Percentiles rank a stretch among this genome's conserved stretches.
Evolutionary conservation across 2,888 invertebrate genomes (phyloP).

Genomic region (Drosophila antonietae): DNA sequence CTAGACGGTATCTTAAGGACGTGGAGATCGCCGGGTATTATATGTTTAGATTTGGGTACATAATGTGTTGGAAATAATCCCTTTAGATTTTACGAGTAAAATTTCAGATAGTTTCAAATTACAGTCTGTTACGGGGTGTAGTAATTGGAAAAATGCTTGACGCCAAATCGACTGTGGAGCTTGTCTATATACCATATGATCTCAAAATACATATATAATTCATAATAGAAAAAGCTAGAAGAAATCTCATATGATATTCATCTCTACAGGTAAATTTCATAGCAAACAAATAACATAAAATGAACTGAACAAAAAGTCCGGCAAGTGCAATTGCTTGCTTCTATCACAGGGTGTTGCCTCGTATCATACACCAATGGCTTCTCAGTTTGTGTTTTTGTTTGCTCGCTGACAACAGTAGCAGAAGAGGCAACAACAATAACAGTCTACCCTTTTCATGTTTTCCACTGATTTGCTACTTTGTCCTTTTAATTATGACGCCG

Average conservation of each 20-base stretch:
- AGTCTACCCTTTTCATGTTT: conserved; percentile 63
- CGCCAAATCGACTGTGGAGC: too few relatives aligned
- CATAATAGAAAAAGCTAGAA: too few relatives aligned
- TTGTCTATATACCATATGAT: too few relatives aligned
- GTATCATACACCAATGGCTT: neutral
- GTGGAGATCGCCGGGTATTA: neutral
- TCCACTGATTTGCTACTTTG: conserved; percentile 76
- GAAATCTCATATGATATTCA: too few relatives aligned
- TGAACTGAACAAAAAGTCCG: neutral
- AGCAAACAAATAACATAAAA: neutral
- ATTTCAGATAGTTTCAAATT: neutral
- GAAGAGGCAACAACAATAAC: conserved; percentile 9
- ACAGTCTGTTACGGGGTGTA: neutral
- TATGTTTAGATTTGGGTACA: neutral
- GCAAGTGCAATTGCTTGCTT: neutral
- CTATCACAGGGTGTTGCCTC: conserved; percentile 5
- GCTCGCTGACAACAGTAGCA: conserved; percentile 10
- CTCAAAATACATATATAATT: too few relatives aligned
- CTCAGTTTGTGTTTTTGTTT: conserved; percentile 18
- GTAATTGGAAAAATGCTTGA: too few relatives aligned
- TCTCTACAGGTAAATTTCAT: too few relatives aligned
- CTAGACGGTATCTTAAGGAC: neutral
- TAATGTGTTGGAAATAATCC: neutral
- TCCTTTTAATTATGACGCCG: conserved; percentile 77
- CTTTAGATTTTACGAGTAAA: neutral